A percentile compares a stretch with the other conserved stretches of the same genome.
Evolutionary conservation across 2,888 invertebrate species (phyloP).

Genomic region (Teleiodes luculella): DNA sequence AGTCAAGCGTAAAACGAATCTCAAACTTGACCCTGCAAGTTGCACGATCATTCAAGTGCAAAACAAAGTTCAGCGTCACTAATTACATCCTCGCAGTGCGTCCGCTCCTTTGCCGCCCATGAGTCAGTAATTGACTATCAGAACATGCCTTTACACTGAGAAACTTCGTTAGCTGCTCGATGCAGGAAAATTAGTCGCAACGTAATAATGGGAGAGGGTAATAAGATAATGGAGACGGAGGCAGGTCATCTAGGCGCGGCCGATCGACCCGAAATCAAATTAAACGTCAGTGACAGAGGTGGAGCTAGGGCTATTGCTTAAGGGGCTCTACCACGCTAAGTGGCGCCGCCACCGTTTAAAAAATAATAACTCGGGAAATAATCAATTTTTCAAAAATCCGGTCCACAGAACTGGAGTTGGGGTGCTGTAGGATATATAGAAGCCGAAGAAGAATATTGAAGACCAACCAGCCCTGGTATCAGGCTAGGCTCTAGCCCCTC

Average conservation of each 20-base stretch:
- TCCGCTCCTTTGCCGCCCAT: conserved; percentile 56
- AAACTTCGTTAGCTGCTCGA: conserved; percentile 71
- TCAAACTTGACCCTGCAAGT: background rate
- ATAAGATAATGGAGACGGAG: conserved; percentile 68
- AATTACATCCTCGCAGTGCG: conserved; percentile 63
- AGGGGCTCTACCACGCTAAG: too few species aligned
- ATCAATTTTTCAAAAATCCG: too few species aligned
- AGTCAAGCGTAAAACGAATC: too few species aligned
- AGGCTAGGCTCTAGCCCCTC: too few species aligned
- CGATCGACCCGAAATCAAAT: conserved; percentile 59
- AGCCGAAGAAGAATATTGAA: too few species aligned
- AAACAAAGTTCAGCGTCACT: conserved; percentile 53
- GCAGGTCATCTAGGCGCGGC: conserved; percentile 54
- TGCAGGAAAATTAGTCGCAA: conserved; percentile 72
- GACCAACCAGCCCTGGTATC: too few species aligned
- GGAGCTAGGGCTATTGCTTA: background rate
- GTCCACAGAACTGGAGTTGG: too few species aligned
- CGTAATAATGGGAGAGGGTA: conserved; percentile 69
- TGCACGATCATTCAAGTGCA: background rate
- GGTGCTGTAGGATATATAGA: too few species aligned
- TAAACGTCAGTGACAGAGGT: conserved; percentile 35
- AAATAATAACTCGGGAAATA: too few species aligned
- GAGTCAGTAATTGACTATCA: conserved; percentile 74
- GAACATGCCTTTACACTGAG: conserved; percentile 62
- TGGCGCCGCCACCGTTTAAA: too few species aligned